Evolutionary conservation across 2,888 invertebrate species (phyloP).

Genomic region (Clanis bilineata): DNA sequence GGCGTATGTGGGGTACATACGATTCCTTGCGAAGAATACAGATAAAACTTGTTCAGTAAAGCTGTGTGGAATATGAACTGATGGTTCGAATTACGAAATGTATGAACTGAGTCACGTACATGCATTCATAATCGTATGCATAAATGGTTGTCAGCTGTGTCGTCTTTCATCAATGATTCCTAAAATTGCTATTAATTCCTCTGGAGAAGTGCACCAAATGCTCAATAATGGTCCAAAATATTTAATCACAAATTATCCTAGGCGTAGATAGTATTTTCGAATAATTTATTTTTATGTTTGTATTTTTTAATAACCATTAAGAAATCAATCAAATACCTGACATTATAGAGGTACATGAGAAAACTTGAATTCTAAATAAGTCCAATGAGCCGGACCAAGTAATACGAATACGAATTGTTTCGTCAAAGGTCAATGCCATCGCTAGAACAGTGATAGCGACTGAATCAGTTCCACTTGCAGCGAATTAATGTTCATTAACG

Average conservation of each 20-base stretch:
- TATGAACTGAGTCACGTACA: not conserved
- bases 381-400: constrained; percentile 30
- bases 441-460: constrained; percentile 74
- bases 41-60: not conserved
- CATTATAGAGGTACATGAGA: not conserved
- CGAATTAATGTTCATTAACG: constrained; percentile 76
- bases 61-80: no score
- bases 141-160: not conserved
- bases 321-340: not conserved
- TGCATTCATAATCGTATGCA: not conserved
- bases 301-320: not conserved
- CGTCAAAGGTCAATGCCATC: constrained; percentile 74
- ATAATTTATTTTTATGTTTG: no score
- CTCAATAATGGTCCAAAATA: not conserved
- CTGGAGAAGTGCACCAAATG: not conserved
- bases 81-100: not conserved
- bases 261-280: no score
- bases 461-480: constrained; percentile 81
- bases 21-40: not conserved
- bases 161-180: not conserved
- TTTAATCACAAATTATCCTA: no score
- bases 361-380: not conserved
- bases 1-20: not conserved
- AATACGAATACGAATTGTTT: constrained; percentile 61
- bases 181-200: not conserved